Evolutionary conservation across 30 jellyfish, hydroid and myxozoan genomes (phyloP).

Genomic region (Mastigias papua): DNA sequence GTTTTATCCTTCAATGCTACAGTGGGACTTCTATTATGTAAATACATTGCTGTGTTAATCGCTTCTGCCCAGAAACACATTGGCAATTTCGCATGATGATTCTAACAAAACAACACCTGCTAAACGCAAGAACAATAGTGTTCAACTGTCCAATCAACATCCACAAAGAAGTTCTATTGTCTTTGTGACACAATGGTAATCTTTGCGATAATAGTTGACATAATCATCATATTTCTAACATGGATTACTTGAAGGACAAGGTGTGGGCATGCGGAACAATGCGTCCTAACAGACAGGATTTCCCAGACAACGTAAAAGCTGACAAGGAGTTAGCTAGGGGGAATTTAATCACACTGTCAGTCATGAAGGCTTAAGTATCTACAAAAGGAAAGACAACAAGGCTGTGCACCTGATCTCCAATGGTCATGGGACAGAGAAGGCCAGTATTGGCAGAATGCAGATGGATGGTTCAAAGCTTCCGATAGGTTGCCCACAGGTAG

Average conservation of each 20-base stretch:
- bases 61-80: slow-evolving; percentile 66
- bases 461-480: slow-evolving; percentile 60
- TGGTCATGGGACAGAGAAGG: slow-evolving; percentile 57
- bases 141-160: too few relatives aligned
- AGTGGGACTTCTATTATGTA: slow-evolving; percentile 49
- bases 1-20: slow-evolving; percentile 46
- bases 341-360: slow-evolving; percentile 48
- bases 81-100: slow-evolving; percentile 48
- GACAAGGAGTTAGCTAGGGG: slow-evolving; percentile 81
- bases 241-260: background rate
- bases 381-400: slow-evolving; percentile 76
- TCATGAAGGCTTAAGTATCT: slow-evolving; percentile 34
- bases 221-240: too few relatives aligned
- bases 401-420: slow-evolving; percentile 72
- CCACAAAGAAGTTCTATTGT: too few relatives aligned
- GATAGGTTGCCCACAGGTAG: slow-evolving; percentile 57
- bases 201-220: too few relatives aligned
- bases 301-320: slow-evolving; percentile 50
- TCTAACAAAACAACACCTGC: too few relatives aligned
- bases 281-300: slow-evolving; percentile 51
- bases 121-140: too few relatives aligned
- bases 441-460: slow-evolving; percentile 18
- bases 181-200: too few relatives aligned
- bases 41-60: slow-evolving; percentile 56
- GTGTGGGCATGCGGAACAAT: slow-evolving; percentile 75